Base-by-base conservation (phyloP, 2,797 vertebrate genomes). In the Carduelis carduelis region DNA sequence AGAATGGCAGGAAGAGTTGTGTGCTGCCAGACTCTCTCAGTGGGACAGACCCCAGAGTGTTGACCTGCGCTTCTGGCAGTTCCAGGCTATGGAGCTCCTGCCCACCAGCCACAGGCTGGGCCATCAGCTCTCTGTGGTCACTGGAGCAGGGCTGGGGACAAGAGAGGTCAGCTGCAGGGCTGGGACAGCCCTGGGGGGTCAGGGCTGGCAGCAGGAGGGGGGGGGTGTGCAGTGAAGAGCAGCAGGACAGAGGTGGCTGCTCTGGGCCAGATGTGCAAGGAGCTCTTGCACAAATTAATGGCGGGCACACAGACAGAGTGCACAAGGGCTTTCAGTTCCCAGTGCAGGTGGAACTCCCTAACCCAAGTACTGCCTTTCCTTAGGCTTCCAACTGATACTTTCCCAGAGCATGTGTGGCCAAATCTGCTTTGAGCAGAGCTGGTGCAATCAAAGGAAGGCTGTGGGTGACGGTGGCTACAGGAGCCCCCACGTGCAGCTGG, bases 61-160 rank as follows among this genome's bases (percentile, higher is more conserved):
- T 52, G 6, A 30, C 11, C 8, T n/a, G 23, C 24, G 9, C 13
- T 32, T 53, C 30, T 50, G 63, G 21, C 50, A 5, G 0, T 35
- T 20, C 32, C 9, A 46, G 23, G 22, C 50, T n/a, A 1, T 16
- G 4, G 4, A 9, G 47, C 4, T 77, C 70, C 66, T 78, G 46
- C 17, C 47, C 0, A 0, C 13, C 32, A 17, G 37, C 47, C 44
- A 14, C 3, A 11, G 59, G 30, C 44, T 83, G 20, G 1, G 4
- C 71, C 44, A 6, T 16, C 4, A 1, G 63, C 49, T 41, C 56
- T 21, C 65, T 37, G 11, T 27, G 34, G 6, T 30, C 65, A 37
- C 17, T 34, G 44, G 28, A 49, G 47, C 1, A 2, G 64, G 30
- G 32, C 46, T 76, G 72, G 19, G 50, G 64, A 32, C 0, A 4